A percentile compares a stretch with the other conserved stretches of the same genome.
phyloP scores from a whole-genome alignment of 2,888 invertebrate genomes.

The Platypus cylindrus region DNA sequence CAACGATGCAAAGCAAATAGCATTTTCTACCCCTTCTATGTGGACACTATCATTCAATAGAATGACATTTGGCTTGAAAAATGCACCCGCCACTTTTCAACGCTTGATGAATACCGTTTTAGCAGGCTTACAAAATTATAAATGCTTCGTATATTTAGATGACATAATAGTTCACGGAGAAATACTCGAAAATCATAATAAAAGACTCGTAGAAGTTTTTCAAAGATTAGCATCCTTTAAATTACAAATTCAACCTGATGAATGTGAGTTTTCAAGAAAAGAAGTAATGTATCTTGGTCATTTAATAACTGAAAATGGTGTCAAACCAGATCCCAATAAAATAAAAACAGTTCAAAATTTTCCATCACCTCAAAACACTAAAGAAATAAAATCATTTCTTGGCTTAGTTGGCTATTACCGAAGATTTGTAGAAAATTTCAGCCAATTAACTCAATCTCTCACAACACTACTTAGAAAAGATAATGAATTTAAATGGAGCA shows the following conservation, averaged over 20 bases:
- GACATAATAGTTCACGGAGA: conserved; percentile 25
- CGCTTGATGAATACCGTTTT: conserved; percentile 24
- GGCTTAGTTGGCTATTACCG: conserved; percentile 18
- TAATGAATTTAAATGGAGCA: too few relatives aligned
- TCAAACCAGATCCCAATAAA: conserved; percentile 16
- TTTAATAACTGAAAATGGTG: conserved; percentile 15
- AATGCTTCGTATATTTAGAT: conserved; percentile 28
- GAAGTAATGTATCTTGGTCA: conserved; percentile 17
- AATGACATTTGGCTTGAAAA: conserved; percentile 1
- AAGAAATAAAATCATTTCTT: conserved; percentile 17
- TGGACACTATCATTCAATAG: not conserved
- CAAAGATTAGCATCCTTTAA: conserved; percentile 14
- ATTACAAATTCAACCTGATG: conserved; percentile 16
- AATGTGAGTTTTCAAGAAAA: conserved; percentile 16
- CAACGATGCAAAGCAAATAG: not conserved
- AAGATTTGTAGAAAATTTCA: conserved; percentile 15
- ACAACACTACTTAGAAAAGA: conserved; percentile 15
- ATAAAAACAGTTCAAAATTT: conserved; percentile 12
- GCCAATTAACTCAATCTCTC: conserved; percentile 14
- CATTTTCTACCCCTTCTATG: not conserved
- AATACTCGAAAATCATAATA: conserved; percentile 19
- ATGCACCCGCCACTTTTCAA: conserved; percentile 15
- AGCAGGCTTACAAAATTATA: conserved; percentile 18
- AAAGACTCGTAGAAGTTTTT: conserved; percentile 18
- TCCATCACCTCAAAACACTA: conserved; percentile 11